Base-by-base conservation (phyloP, 1,140 invertebrate species). In the Cydia fagiglandana region DNA sequence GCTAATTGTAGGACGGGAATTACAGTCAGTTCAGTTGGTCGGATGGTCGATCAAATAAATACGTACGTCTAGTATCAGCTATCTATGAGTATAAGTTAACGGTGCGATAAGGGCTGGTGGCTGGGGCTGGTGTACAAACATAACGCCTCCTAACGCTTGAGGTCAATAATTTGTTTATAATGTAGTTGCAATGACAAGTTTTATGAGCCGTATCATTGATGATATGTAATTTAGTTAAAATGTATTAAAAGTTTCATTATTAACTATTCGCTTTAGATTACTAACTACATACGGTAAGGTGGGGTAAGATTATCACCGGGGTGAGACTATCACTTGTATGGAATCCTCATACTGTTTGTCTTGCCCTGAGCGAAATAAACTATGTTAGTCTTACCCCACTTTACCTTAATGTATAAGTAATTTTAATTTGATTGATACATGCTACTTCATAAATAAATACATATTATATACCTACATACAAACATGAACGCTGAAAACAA, bases 171-270 rank as follows among this genome's bases (percentile, higher is more conserved):
- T 61, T 61, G 53, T 61, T 61, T 61, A 24, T 61, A 61, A 53
- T 53, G 10, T 53, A 61, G n/a, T 61, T 61, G 53, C 53, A 61
- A 61, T 61, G 53, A 61, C 53, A 61, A 61, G 53, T 61, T 53
- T 53, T 53, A 61, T 61, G 17, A 20, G 53, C n/a, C 53, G 0
- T 61, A 61, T 61, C 53, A 61, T 61, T 61, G 53, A n/a, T 24
- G 15, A 61, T n/a, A 61, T 24, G 17, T 20, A 20, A 56, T 56
- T 17, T 56, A 56, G 17, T 56, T 61, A n/a, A 53, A 17, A 6
- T 61, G 17, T 61, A 20, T 24, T 53, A 53, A n/a, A 13, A 4
- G 6, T 12, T 53, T 53, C 13, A 53, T 15, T n/a, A 53, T 53
- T 61, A n/a, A 53, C n/a, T 15, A 15, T 5, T 53, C 15, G 13